These are phyloP conservation scores for Uromys caudimaculatus DNA, from an alignment of 2,797 vertebrate genomes.

Conservation along the genomic window DNA sequence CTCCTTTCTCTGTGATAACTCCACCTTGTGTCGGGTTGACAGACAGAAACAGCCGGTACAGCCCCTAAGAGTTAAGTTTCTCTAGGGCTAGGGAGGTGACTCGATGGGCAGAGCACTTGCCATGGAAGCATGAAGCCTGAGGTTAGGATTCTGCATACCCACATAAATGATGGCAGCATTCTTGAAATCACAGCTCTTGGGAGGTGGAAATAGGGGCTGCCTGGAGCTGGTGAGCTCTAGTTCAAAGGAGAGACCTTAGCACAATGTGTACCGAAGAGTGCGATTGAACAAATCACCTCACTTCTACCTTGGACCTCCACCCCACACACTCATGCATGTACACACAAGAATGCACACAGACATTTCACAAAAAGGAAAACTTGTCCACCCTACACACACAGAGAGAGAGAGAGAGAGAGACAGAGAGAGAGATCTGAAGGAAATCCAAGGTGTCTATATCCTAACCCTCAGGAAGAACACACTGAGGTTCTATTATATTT, in stretches of 20 bases:
- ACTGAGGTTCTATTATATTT: not conserved
- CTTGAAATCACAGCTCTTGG: not conserved
- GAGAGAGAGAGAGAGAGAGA: too few relatives aligned
- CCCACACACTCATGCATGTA: not conserved
- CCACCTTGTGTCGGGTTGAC: too few relatives aligned
- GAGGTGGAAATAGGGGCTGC: not conserved
- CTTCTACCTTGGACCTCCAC: not conserved
- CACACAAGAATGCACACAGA: not conserved
- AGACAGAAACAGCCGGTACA: too few relatives aligned
- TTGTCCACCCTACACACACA: not conserved
- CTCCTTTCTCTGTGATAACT: too few relatives aligned
- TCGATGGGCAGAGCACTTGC: not conserved
- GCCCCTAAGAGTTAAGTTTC: conserved; percentile 6
- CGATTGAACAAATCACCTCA: not conserved
- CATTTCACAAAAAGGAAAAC: not conserved
- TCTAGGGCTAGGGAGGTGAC: not conserved
- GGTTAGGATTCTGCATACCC: not conserved
- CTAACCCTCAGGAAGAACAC: not conserved
- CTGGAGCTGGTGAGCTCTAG: not conserved
- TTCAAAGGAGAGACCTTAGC: not conserved
- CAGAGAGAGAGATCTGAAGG: not conserved
- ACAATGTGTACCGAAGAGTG: not conserved
- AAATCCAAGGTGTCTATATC: not conserved
- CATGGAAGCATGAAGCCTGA: not conserved
- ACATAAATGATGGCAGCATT: not conserved